Conservation (phyloP, 2,113 vertebrate species). For the Apodemus speciosus region DNA sequence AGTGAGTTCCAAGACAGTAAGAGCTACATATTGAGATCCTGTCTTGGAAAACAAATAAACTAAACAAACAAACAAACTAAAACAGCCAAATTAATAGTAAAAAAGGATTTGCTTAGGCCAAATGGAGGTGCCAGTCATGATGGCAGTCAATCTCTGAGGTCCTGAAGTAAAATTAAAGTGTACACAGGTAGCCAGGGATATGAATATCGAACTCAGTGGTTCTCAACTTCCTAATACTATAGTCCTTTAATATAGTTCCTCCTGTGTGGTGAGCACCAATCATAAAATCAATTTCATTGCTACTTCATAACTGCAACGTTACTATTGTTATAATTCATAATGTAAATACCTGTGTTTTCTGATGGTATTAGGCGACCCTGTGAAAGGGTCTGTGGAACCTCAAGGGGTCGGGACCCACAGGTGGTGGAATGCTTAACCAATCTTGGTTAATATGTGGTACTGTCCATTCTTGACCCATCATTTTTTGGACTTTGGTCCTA, state of each 20-base stretch:
- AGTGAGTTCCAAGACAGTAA: neutral
- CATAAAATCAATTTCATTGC: neutral
- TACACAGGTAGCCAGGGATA: neutral
- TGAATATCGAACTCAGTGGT: neutral
- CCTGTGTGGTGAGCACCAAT: neutral
- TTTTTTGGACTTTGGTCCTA: neutral
- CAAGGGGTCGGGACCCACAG: neutral
- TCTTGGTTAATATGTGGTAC: neutral
- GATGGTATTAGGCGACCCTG: neutral
- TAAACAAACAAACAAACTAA: neutral
- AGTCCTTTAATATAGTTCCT: neutral
- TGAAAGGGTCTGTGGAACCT: neutral
- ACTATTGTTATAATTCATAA: neutral
- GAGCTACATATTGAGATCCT: neutral
- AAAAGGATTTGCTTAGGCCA: neutral
- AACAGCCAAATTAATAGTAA: neutral
- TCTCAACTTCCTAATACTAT: neutral
- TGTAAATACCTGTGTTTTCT: neutral
- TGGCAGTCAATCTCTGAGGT: neutral
- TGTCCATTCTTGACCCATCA: neutral
- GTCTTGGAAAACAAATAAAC: neutral
- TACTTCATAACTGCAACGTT: neutral
- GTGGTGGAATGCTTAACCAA: neutral
- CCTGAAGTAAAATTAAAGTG: too few species aligned
- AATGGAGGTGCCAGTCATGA: neutral